Percentiles rank a stretch among this genome's conserved stretches.
These are phyloP conservation scores for Yponomeuta sedellus DNA, from an alignment of 2,888 invertebrate species.

Conservation along the genomic window DNA sequence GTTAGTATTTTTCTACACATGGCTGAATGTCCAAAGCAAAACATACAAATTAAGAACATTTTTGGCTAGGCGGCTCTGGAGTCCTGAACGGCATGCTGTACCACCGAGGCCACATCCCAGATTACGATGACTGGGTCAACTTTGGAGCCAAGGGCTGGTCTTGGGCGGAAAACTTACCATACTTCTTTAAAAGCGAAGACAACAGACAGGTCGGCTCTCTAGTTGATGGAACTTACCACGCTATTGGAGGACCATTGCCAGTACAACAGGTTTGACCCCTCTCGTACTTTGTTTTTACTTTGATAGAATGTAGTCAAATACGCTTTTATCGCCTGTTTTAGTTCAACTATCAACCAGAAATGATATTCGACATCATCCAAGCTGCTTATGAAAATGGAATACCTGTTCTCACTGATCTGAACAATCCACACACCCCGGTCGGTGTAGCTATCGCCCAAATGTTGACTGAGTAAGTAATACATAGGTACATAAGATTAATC, in stretches of 20 bases:
- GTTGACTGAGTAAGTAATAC: constrained; percentile 65
- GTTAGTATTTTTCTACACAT: constrained; percentile 16
- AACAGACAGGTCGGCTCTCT: constrained; percentile 50
- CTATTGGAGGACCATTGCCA: constrained; percentile 61
- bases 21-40: too few relatives aligned
- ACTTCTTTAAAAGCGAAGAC: constrained; percentile 75
- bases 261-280: constrained; percentile 33
- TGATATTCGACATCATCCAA: constrained; percentile 67
- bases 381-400: constrained; percentile 75
- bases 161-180: constrained; percentile 79
- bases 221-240: constrained; percentile 64
- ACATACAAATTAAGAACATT: not conserved
- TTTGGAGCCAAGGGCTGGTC: constrained; percentile 79
- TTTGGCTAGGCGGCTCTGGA: constrained; percentile 71
- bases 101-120: constrained; percentile 77
- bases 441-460: constrained; percentile 80
- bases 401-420: constrained; percentile 76
- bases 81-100: constrained; percentile 84
- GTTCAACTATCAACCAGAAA: constrained; percentile 75
- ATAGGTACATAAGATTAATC: not conserved
- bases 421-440: constrained; percentile 72
- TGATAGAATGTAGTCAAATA: not conserved
- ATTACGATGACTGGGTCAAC: constrained; percentile 80
- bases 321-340: constrained; percentile 32
- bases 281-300: not conserved